phyloP scores from a whole-genome alignment of 1,140 invertebrate species.

The Platorchestia sp. region DNA sequence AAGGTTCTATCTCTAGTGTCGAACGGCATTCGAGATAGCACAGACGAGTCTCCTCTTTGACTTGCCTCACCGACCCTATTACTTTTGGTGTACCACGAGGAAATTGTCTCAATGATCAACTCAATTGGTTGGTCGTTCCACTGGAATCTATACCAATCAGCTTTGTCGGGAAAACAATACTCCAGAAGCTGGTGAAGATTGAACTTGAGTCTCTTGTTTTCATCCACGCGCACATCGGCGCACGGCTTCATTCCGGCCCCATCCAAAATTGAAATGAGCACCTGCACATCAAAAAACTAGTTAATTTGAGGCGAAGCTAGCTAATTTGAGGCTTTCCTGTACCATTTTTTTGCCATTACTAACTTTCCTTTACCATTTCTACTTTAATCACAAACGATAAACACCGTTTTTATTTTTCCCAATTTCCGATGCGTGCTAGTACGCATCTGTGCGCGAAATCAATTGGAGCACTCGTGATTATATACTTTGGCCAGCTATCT shows the following conservation, averaged over 20 bases:
- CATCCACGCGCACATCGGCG: conserved; percentile 65
- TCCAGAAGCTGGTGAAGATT: conserved; percentile 66
- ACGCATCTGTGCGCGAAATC: too few species aligned
- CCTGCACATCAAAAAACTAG: conserved; percentile 53
- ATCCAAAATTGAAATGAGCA: conserved; percentile 65
- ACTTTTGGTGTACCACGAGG: conserved; percentile 61
- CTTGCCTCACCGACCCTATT: not conserved
- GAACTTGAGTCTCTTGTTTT: conserved; percentile 63
- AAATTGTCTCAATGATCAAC: conserved; percentile 63
- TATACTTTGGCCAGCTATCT: too few species aligned
- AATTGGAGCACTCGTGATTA: too few species aligned
- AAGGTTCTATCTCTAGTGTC: not conserved
- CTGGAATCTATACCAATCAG: conserved; percentile 63
- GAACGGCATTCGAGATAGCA: not conserved
- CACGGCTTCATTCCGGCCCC: conserved; percentile 66
- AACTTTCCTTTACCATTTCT: too few species aligned
- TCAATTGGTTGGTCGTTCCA: conserved; percentile 65
- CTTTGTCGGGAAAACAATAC: conserved; percentile 64
- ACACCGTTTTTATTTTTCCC: too few species aligned
- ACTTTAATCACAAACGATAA: too few species aligned
- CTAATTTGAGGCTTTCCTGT: too few species aligned
- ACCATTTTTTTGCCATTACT: too few species aligned
- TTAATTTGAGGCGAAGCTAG: not conserved
- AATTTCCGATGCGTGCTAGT: too few species aligned
- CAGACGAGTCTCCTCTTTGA: not conserved